Conservation (phyloP, 2,888 invertebrate genomes). For the Drosophila acutilabella region DNA sequence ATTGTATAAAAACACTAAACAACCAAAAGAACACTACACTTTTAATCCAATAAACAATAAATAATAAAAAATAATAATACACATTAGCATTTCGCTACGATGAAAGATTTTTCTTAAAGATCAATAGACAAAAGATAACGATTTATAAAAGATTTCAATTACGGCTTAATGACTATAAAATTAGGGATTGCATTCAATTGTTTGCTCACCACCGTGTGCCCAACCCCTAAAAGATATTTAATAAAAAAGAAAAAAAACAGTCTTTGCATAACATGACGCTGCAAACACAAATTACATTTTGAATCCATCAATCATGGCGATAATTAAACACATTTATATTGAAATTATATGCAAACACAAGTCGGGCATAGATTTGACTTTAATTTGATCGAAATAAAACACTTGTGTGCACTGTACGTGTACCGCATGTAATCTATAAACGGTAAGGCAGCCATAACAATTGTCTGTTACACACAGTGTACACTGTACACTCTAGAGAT, state of each 20-base stretch:
- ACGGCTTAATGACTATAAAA: slow-evolving; percentile 41
- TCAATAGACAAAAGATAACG: slow-evolving; percentile 3
- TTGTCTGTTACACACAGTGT: slow-evolving; percentile 59
- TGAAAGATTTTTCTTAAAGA: slow-evolving; percentile 14
- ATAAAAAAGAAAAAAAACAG: slow-evolving; percentile 9
- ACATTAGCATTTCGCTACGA: slow-evolving; percentile 19
- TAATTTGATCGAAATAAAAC: slow-evolving; percentile 67
- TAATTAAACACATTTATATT: slow-evolving; percentile 73
- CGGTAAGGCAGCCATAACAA: slow-evolving; percentile 56
- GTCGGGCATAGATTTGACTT: slow-evolving; percentile 50
- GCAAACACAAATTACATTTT: slow-evolving; percentile 46
- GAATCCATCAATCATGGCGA: slow-evolving; percentile 62
- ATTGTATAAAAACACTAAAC: slow-evolving; percentile 46
- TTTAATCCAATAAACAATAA: slow-evolving; percentile 40
- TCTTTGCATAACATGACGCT: slow-evolving; percentile 75
- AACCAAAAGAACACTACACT: slow-evolving; percentile 11
- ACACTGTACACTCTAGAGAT: neutral
- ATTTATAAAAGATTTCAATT: slow-evolving; percentile 46
- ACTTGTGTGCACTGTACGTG: slow-evolving; percentile 52
- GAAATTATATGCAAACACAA: slow-evolving; percentile 68
- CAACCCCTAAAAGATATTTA: slow-evolving; percentile 24
- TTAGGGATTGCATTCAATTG: slow-evolving; percentile 30
- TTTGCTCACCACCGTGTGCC: slow-evolving; percentile 15
- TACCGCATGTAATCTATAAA: slow-evolving; percentile 26
- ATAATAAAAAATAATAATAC: slow-evolving; percentile 31